Base-by-base conservation (phyloP, 2,797 vertebrate genomes). In the Cynodonichthys magdalenae region DNA sequence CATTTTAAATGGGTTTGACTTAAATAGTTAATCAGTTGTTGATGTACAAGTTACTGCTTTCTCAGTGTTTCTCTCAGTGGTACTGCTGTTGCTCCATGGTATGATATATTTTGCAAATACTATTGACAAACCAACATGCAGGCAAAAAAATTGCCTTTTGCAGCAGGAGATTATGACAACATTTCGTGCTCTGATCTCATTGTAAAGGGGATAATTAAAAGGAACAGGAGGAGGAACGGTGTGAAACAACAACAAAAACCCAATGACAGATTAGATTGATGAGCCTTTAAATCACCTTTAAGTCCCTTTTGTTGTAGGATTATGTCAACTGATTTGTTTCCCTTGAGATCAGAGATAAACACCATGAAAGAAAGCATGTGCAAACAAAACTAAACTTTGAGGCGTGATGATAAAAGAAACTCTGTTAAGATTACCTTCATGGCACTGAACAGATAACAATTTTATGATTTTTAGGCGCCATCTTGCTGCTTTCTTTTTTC, bases 191-290 rank as follows among this genome's bases (percentile, higher is more conserved):
- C 45, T 62, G 65, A 79, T 47, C 65, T 58, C 53, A 66, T 72
- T 53, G 66, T 46, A 31, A 57, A 66, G 45, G 49, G 42, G 52
- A 52, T 79, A 64, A 77, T 74, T 75, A 51, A 60, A 66, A 29
- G 55, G 51, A 18, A 9, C 27, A 44, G 15, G 47, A 29, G 28
- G 46, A 51, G n/a, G 7, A 64, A 36, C 20, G 45, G n/a, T 5
- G 44, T 14, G 14, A 29, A 5, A 51, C 15, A 51, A 6, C 14
- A 4, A 9, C 19, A 34, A 34, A 31, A 45, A 42, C 10, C 52
- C 24, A 11, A 5, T 12, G 5, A 17, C 56, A n/a, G 19, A 59
- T 42, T 8, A 42, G 8, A 39, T 17, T 12, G 14, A 74, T 15
- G 12, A 67, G 63, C 57, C 39, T 59, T 60, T 49, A 59, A 60